phyloP scores from a whole-genome alignment of 2,113 vertebrate genomes.

The Eulemur rufifrons region DNA sequence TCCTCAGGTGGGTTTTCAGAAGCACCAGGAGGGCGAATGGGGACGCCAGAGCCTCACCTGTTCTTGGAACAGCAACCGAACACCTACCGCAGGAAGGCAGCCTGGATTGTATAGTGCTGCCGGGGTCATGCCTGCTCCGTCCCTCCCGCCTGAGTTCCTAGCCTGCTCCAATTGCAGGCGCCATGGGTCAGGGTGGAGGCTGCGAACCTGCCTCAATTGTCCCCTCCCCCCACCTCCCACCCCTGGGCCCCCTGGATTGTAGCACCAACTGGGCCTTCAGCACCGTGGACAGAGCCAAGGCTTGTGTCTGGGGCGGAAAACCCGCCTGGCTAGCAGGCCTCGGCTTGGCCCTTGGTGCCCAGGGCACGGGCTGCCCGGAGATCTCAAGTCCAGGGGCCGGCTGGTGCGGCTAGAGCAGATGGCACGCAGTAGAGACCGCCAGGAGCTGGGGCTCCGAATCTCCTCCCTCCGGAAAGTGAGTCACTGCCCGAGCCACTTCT shows the following conservation, averaged over 20 bases:
- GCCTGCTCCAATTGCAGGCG: background rate
- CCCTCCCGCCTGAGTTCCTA: background rate
- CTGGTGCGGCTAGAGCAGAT: conserved; percentile 37
- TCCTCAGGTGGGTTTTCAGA: conserved; percentile 54
- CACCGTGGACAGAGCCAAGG: conserved; percentile 69
- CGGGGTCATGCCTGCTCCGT: background rate
- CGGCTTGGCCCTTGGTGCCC: background rate
- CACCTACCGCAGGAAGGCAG: background rate
- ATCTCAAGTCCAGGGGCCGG: background rate
- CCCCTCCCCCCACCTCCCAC: no score
- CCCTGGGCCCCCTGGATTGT: rapidly evolving
- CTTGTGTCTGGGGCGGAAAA: rapidly evolving
- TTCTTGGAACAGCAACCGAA: background rate
- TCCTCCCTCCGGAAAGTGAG: conserved; percentile 68
- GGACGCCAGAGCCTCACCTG: background rate
- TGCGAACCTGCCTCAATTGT: background rate
- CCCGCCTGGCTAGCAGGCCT: rapidly evolving
- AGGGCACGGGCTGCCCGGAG: background rate
- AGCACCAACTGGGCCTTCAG: conserved; percentile 42
- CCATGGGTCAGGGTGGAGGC: background rate
- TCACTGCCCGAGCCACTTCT: conserved; percentile 74
- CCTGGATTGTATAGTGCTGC: background rate
- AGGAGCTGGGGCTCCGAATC: conserved; percentile 57
- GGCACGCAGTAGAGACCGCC: conserved; percentile 31
- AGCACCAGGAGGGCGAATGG: background rate